These are phyloP conservation scores for Aphis craccivora DNA, from an alignment of 1,140 invertebrate species.

Conservation along the genomic window DNA sequence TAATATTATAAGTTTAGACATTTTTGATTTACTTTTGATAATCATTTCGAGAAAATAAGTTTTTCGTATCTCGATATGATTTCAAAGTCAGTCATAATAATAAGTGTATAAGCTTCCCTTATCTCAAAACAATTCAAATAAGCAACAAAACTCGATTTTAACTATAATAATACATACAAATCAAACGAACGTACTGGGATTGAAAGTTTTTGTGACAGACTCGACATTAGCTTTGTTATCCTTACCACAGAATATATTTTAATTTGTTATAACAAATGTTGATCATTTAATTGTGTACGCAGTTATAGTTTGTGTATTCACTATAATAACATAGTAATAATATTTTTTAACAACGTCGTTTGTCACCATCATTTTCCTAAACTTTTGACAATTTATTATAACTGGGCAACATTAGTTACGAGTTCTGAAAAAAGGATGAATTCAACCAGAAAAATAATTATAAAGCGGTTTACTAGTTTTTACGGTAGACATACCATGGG, in stretches of 20 bases:
- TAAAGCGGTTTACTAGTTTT: neutral
- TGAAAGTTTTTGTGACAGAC: neutral
- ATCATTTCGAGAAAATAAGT: neutral
- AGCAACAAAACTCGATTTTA: neutral
- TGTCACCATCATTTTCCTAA: neutral
- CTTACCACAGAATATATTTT: neutral
- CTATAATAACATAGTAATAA: neutral
- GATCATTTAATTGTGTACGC: neutral
- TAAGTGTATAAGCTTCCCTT: neutral
- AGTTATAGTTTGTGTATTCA: neutral
- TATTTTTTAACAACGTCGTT: neutral
- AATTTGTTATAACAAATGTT: neutral
- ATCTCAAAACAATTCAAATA: neutral
- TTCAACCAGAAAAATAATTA: constrained; percentile 30
- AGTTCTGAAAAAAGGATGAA: neutral
- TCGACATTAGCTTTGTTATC: neutral
- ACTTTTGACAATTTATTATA: constrained; percentile 4
- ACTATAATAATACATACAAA: neutral
- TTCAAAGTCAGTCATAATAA: neutral
- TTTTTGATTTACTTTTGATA: too few species aligned
- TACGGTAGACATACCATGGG: neutral
- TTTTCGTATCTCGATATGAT: neutral
- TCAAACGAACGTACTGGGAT: neutral
- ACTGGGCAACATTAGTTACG: neutral
- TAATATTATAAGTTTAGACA: too few species aligned